Evolutionary conservation across 2,797 vertebrate genomes (phyloP).

Genomic region (Pogoniulus pusillus): DNA sequence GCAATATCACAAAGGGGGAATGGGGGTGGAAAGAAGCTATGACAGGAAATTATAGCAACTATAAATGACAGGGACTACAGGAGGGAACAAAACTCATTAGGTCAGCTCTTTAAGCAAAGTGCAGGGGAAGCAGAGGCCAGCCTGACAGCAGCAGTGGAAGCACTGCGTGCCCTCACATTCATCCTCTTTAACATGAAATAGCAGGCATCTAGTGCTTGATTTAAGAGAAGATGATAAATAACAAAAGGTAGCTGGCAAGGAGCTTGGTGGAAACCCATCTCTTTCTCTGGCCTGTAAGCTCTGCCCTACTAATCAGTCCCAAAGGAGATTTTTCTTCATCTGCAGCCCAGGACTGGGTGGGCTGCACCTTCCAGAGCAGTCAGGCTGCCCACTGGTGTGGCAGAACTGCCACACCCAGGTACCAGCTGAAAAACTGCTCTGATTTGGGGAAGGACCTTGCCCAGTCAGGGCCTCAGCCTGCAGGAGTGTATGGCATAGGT

Average conservation of each 20-base stretch:
- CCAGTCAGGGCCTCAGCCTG: background rate
- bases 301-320: background rate
- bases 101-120: constrained; percentile 14
- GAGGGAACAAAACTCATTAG: constrained; percentile 29
- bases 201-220: background rate
- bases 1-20: background rate
- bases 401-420: background rate
- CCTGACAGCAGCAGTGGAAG: background rate
- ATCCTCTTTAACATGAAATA: background rate
- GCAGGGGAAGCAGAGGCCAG: background rate
- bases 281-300: background rate
- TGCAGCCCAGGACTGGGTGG: rapidly evolving
- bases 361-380: background rate
- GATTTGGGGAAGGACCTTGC: background rate
- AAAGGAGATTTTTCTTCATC: rapidly evolving
- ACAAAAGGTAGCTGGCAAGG: background rate
- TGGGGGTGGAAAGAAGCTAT: background rate
- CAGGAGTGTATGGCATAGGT: rapidly evolving
- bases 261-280: background rate
- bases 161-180: background rate
- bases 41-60: constrained; percentile 51
- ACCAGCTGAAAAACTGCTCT: no score
- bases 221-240: background rate
- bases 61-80: constrained; percentile 32
- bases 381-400: rapidly evolving